Conservation (phyloP, 2,797 vertebrate genomes). For the Uromys caudimaculatus region DNA sequence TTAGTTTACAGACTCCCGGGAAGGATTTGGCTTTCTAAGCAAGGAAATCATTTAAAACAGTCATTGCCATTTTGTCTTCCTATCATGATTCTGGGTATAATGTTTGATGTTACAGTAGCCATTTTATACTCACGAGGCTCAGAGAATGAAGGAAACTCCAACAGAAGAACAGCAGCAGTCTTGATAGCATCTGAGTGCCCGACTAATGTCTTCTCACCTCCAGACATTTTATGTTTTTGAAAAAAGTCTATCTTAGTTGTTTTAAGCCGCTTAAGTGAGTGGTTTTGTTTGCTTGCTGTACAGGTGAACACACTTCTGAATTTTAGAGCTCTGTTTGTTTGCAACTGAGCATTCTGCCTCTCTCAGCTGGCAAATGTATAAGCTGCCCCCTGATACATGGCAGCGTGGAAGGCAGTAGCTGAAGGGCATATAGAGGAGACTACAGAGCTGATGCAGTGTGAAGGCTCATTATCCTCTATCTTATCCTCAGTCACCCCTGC, state of each 20-base stretch:
- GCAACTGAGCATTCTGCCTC: neutral
- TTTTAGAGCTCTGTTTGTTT: neutral
- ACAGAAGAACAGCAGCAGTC: neutral
- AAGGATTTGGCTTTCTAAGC: conserved; percentile 6
- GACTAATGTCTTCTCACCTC: neutral
- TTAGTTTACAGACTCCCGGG: neutral
- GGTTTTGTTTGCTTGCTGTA: neutral
- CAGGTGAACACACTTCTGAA: neutral
- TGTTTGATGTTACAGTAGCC: neutral
- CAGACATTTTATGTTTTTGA: neutral
- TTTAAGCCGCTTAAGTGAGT: neutral
- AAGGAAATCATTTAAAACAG: neutral
- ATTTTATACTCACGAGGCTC: neutral
- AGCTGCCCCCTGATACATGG: neutral
- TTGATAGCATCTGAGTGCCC: neutral
- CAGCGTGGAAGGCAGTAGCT: neutral
- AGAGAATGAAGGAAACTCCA: neutral
- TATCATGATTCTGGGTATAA: neutral
- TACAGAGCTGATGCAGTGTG: rapidly evolving
- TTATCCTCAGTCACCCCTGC: rapidly evolving
- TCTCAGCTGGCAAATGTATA: neutral
- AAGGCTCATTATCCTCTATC: neutral
- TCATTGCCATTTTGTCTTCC: neutral
- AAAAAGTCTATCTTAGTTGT: neutral
- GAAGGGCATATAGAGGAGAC: neutral